These are phyloP conservation scores for Plutella xylostella DNA, from an alignment of 2,888 invertebrate species.

Conservation along the genomic window DNA sequence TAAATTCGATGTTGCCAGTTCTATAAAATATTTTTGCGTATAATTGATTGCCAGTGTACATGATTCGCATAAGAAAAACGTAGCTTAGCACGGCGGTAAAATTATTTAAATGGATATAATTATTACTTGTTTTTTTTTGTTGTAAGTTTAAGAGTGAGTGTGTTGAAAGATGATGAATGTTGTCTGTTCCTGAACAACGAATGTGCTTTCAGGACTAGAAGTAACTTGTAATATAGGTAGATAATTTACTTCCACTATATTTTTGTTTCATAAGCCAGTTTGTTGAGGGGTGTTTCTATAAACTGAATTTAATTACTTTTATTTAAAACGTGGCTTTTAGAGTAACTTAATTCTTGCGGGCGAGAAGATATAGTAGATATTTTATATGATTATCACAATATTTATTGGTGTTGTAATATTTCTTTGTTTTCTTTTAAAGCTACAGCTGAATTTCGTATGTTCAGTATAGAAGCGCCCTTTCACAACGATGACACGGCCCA, in stretches of 20 bases:
- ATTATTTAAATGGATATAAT: slow-evolving; percentile 4
- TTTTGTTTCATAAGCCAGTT: slow-evolving; percentile 6
- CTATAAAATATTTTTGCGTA: not conserved
- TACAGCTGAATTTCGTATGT: too few species aligned
- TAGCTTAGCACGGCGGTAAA: slow-evolving; percentile 42
- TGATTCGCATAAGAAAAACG: slow-evolving; percentile 12
- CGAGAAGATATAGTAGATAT: not conserved
- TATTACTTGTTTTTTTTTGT: slow-evolving; percentile 8
- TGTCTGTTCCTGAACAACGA: slow-evolving; percentile 17
- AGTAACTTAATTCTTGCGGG: slow-evolving; percentile 1
- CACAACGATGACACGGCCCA: too few species aligned
- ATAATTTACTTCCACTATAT: slow-evolving; percentile 24
- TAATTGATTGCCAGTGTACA: slow-evolving; percentile 10
- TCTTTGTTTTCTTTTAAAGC: too few species aligned
- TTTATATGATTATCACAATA: too few species aligned
- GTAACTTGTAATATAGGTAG: slow-evolving; percentile 35
- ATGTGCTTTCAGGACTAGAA: slow-evolving; percentile 13
- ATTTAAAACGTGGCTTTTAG: too few species aligned
- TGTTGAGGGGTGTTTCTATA: slow-evolving; percentile 13
- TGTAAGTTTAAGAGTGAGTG: slow-evolving; percentile 23
- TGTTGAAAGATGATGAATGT: slow-evolving; percentile 9
- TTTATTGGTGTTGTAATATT: too few species aligned
- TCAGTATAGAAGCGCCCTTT: too few species aligned
- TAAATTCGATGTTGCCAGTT: not conserved
- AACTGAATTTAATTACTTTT: not conserved